Evolutionary conservation across 2,797 vertebrate species (phyloP), one percentile per base, ranked within the genome.

Genomic region (Platyrinchus mystaceus): DNA sequence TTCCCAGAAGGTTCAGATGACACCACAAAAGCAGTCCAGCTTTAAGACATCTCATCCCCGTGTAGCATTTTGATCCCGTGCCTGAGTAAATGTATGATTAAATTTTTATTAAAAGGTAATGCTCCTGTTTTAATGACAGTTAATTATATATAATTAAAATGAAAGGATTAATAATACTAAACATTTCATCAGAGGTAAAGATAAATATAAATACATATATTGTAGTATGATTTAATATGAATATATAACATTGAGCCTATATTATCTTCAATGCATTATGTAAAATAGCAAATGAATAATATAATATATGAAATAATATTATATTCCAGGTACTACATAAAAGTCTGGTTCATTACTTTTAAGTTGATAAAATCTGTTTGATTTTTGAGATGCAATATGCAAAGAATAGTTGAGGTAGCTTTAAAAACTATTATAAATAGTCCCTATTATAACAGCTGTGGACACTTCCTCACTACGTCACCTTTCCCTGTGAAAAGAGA

Each of bases 71-170:
- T 90, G 93, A 84, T 90, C 90, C 75, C 24, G 20, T 86, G 73
- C 79, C 77, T 74, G 49, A 93, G 87, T 84, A 91, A 94, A 87
- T 74, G 76, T 87, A 82, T 85, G 77, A 97, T 96, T 95, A 94
- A 96, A 96, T 64, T 94, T 95, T 93, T 96, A 97, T 97, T 96
- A 94, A 96, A 97, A 96, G 83, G 84, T 80, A 93, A 95, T 95
- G 53, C 64, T 94, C 73, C 89, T 37, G 52, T 89, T 96, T 93
- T 96, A 97, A 97, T 97, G 89, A 94, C 32, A 47, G 78, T 66
- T 94, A 97, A 97, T 96, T 96, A 90, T 64, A 90, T 87, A 87
- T 94, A 84, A 96, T 95, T 97, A 95, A 93, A 96, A 95, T 60
- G 63, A 91, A 89, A 96, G 77, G 32, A 96, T 95, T 97, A 96